A percentile compares a stretch with the other conserved stretches of the same genome.
phyloP scores from a whole-genome alignment of 1,140 invertebrate species.

The Drosophila willistoni region DNA sequence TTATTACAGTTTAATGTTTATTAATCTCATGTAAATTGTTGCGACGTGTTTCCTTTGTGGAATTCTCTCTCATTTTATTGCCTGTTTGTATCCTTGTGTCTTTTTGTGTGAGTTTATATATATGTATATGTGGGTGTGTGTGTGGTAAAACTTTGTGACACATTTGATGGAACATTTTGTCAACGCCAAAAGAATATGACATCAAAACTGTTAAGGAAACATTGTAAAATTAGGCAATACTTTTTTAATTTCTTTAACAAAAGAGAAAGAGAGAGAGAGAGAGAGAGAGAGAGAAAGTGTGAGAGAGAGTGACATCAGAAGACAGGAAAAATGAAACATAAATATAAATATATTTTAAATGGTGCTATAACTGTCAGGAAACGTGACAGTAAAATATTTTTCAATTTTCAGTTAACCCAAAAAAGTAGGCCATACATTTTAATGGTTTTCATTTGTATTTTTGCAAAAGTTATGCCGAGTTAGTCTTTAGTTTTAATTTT shows the following conservation, averaged over 20 bases:
- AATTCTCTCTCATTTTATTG: slow-evolving; percentile 10
- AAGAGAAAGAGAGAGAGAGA: no score
- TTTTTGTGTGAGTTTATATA: background rate
- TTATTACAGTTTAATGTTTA: slow-evolving; percentile 70
- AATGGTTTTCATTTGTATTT: background rate
- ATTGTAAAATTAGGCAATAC: slow-evolving; percentile 2
- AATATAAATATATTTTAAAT: background rate
- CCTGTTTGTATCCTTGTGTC: background rate
- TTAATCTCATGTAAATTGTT: slow-evolving; percentile 54
- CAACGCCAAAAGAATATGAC: slow-evolving; percentile 7
- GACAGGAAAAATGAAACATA: background rate
- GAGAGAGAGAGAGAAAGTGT: no score
- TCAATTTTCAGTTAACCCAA: background rate
- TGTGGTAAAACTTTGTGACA: slow-evolving; percentile 8
- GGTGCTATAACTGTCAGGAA: background rate
- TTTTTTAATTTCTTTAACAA: slow-evolving; percentile 8
- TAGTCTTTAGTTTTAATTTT: background rate
- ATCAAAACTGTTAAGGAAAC: slow-evolving; percentile 8
- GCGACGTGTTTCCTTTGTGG: slow-evolving; percentile 31
- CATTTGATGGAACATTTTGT: slow-evolving; percentile 13
- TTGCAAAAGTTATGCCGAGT: background rate
- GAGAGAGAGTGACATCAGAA: no score
- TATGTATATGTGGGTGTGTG: background rate
- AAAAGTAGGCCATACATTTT: slow-evolving; percentile 12
- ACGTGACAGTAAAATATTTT: background rate